Conservation (phyloP, 2,113 vertebrate species). For the Dipodomys merriami region DNA sequence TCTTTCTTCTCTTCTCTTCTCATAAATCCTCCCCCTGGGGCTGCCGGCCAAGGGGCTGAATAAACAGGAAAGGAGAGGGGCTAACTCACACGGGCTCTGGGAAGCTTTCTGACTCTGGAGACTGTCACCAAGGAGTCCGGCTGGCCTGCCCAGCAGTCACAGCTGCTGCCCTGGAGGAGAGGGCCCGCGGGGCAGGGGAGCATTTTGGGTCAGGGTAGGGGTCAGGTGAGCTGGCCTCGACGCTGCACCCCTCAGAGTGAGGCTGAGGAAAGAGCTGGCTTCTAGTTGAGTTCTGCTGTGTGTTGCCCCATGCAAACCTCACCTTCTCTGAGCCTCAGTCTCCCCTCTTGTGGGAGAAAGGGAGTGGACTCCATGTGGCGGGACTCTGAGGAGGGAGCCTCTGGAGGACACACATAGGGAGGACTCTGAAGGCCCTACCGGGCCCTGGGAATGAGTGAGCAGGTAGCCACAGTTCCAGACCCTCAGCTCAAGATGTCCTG, state of each 20-base stretch:
- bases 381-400: neutral
- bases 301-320: neutral
- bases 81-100: neutral
- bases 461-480: neutral
- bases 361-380: neutral
- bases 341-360: neutral
- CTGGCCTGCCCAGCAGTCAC: neutral
- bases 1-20: neutral
- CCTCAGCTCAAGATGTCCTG: neutral
- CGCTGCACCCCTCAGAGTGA: rapidly evolving
- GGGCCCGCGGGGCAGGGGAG: neutral
- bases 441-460: neutral
- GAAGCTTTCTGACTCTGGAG: neutral
- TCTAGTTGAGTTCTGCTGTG: neutral
- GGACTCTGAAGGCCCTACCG: neutral
- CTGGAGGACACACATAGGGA: no score
- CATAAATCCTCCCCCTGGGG: constrained; percentile 24
- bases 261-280: neutral
- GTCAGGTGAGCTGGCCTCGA: neutral
- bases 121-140: neutral
- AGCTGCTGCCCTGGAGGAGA: neutral
- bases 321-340: neutral
- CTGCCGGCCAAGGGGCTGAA: constrained; percentile 39
- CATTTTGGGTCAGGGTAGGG: neutral
- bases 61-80: constrained; percentile 62